phyloP scores from a whole-genome alignment of 2,113 vertebrate species.

The Platichthys flesus region DNA sequence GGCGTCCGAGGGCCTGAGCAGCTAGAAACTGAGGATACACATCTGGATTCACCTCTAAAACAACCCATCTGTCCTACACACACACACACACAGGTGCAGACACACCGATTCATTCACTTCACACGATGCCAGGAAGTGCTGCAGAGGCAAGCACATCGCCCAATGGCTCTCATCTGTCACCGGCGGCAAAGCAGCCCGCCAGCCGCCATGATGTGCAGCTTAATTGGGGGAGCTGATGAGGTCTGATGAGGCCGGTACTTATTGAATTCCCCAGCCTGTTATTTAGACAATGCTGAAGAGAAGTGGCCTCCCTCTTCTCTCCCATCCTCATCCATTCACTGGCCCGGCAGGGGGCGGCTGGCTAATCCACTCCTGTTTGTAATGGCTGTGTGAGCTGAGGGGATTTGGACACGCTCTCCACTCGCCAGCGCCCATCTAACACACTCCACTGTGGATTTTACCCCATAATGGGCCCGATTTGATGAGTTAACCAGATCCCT shows the following conservation, averaged over 20 bases:
- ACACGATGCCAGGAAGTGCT: conserved; percentile 31
- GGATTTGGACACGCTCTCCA: conserved; percentile 59
- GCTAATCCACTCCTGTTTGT: conserved; percentile 71
- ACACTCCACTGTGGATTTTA: conserved; percentile 62
- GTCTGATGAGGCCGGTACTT: conserved; percentile 78
- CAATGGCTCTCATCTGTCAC: conserved; percentile 68
- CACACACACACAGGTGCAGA: background rate
- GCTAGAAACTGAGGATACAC: conserved; percentile 16
- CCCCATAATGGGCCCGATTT: conserved; percentile 62
- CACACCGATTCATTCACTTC: background rate
- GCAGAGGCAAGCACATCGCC: conserved; percentile 24
- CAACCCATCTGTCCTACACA: conserved; percentile 13
- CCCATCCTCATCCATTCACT: conserved; percentile 69
- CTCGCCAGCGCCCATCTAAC: conserved; percentile 42
- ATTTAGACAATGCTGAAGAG: conserved; percentile 73
- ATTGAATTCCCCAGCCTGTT: conserved; percentile 78
- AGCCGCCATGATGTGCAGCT: conserved; percentile 65
- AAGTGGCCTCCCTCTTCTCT: conserved; percentile 61
- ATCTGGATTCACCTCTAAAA: conserved; percentile 31
- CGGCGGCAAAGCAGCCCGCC: conserved; percentile 68
- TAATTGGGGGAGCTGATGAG: conserved; percentile 78
- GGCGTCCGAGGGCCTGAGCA: background rate
- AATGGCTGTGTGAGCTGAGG: conserved; percentile 57
- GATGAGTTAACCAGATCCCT: conserved; percentile 60
- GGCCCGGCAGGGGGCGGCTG: conserved; percentile 58